These are phyloP conservation scores for Plagodis dolabraria DNA, from an alignment of 2,888 invertebrate genomes.

Conservation along the genomic window DNA sequence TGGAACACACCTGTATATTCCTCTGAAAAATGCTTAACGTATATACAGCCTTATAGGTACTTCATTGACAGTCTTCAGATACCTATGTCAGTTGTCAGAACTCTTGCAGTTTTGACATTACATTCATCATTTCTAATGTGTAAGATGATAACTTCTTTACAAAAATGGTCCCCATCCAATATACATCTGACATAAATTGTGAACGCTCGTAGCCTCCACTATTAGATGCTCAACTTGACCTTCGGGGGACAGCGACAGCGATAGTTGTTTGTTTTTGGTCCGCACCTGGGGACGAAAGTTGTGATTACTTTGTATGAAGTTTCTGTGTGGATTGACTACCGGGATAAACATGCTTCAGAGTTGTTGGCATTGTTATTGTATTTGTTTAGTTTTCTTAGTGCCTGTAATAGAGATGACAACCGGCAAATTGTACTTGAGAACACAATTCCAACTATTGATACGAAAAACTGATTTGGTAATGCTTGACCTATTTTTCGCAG, in stretches of 20 bases:
- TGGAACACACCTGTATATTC: no score
- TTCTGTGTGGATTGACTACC: slow-evolving; percentile 8
- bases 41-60: no score
- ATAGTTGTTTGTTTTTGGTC: slow-evolving; percentile 85
- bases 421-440: no score
- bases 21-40: no score
- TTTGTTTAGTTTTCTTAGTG: slow-evolving; percentile 1
- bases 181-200: slow-evolving; percentile 98
- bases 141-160: neutral
- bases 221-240: slow-evolving; percentile 97
- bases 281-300: slow-evolving; percentile 74
- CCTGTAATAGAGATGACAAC: neutral
- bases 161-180: slow-evolving; percentile 94
- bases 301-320: slow-evolving; percentile 24
- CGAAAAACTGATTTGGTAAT: no score
- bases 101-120: no score
- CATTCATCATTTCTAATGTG: no score
- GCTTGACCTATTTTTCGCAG: no score
- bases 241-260: slow-evolving; percentile 93
- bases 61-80: no score
- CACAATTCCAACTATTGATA: no score
- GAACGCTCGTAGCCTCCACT: slow-evolving; percentile 93
- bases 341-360: slow-evolving; percentile 8
- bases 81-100: no score
- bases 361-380: slow-evolving; percentile 12